Evolutionary conservation across 2,888 invertebrate species (phyloP), one percentile per base, ranked within the genome.

Genomic region (Bhutanitis thaidina): DNA sequence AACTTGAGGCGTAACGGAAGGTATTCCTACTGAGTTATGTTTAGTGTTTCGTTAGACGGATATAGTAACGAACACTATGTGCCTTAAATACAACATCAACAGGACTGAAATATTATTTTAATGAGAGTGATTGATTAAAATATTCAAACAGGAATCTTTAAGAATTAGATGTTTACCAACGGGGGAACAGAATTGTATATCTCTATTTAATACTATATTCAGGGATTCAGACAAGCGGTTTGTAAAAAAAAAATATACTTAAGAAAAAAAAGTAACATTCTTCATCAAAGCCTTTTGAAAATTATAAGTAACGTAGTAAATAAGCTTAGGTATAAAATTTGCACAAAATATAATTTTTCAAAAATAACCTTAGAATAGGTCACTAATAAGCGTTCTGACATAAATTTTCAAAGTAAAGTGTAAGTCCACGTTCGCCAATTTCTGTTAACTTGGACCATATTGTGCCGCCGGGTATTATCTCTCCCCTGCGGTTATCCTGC

Each of bases 341-440:
- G n/a, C n/a, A n/a, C n/a, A n/a, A n/a, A n/a, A n/a, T n/a, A n/a
- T n/a, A n/a, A n/a, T n/a, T n/a, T n/a, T n/a, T n/a, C n/a, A n/a
- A n/a, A n/a, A n/a, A n/a, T n/a, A n/a, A n/a, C n/a, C 3, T 20
- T 2, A 61, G 61, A 61, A 61, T 57, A 57, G 60, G 46, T 46
- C 59, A 57, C 56, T 60, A 71, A 74, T 70, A 66, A 64, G 65
- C 67, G 66, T 61, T 68, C 64, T 67, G 67, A 66, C 74, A 85
- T 85, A 84, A 83, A 86, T 86, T 85, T 85, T 85, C 84, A 85
- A 72, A 54, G 66, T 64, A 76, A 70, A 63, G 69, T 69, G 69
- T 69, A 68, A 69, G 66, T 56, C 57, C 58, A 67, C 64, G 62
- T 67, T 77, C 72, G 71, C 78, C 75, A 78, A 81, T 84, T 80